Evolutionary conservation across 2,888 invertebrate genomes (phyloP).

Genomic region (Epirrhoe tristata): DNA sequence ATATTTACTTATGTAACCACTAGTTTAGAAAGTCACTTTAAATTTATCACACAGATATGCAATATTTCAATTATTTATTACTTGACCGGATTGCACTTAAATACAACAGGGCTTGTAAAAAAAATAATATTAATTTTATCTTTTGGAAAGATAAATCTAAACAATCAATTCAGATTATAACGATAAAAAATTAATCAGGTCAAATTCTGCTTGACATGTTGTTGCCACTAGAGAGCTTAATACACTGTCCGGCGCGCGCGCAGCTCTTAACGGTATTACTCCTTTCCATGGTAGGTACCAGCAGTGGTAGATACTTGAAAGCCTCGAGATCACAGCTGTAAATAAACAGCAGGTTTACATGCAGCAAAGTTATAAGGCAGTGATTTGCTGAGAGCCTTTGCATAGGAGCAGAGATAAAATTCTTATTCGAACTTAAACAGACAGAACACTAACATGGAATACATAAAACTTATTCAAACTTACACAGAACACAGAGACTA

Average conservation of each 20-base stretch:
- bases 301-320: conserved; percentile 24
- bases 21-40: neutral
- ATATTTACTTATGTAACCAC: neutral
- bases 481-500: too few relatives aligned
- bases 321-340: conserved; percentile 22
- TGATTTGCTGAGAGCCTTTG: conserved; percentile 7
- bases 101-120: neutral
- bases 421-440: neutral
- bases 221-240: conserved; percentile 37
- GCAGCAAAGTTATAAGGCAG: neutral
- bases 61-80: neutral
- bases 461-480: too few relatives aligned
- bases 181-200: conserved; percentile 6
- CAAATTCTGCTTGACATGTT: conserved; percentile 22
- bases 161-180: conserved; percentile 1
- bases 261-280: conserved; percentile 62
- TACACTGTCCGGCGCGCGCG: conserved; percentile 52
- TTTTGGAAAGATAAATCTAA: neutral
- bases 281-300: conserved; percentile 40
- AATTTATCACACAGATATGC: neutral
- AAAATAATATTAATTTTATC: neutral
- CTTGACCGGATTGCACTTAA: neutral
- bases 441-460: too few relatives aligned
- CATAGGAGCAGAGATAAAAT: neutral
- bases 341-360: neutral